Conservation (phyloP, 2,113 vertebrate species). For the Pogonocichla stellata region DNA sequence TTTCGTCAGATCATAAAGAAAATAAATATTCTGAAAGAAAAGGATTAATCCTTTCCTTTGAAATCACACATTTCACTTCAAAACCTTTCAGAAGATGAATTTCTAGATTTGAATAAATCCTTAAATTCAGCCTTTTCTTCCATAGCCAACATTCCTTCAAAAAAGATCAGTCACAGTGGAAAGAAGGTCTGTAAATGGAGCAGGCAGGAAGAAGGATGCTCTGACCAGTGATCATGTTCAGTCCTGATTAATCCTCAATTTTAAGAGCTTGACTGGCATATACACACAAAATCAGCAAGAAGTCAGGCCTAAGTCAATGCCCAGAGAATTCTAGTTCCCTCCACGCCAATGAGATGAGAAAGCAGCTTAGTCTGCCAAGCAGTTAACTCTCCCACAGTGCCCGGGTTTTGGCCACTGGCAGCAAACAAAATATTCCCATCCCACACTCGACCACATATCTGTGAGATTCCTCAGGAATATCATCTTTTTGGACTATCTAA, state of each 20-base stretch:
- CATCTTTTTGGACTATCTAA: background rate
- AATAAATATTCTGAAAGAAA: background rate
- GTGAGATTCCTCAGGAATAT: background rate
- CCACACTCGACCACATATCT: background rate
- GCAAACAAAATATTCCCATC: background rate
- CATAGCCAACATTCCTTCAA: background rate
- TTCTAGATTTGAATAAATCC: background rate
- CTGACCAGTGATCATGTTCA: background rate
- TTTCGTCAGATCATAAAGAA: background rate
- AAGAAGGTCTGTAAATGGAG: background rate
- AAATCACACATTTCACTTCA: background rate
- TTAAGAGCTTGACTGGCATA: background rate
- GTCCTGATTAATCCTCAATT: background rate
- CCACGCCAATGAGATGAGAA: background rate
- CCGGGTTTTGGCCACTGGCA: background rate
- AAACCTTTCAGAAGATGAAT: background rate
- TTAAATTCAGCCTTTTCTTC: background rate
- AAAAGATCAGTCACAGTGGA: background rate
- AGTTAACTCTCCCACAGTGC: background rate
- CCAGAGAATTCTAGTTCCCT: background rate
- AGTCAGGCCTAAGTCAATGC: background rate
- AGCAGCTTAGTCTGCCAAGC: background rate
- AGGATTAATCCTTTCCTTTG: background rate
- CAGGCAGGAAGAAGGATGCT: background rate
- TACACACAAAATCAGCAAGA: accelerated